Evolutionary conservation across 35 echinoderm and acorn worm genomes (phyloP).

Genomic region (Patiria miniata): DNA sequence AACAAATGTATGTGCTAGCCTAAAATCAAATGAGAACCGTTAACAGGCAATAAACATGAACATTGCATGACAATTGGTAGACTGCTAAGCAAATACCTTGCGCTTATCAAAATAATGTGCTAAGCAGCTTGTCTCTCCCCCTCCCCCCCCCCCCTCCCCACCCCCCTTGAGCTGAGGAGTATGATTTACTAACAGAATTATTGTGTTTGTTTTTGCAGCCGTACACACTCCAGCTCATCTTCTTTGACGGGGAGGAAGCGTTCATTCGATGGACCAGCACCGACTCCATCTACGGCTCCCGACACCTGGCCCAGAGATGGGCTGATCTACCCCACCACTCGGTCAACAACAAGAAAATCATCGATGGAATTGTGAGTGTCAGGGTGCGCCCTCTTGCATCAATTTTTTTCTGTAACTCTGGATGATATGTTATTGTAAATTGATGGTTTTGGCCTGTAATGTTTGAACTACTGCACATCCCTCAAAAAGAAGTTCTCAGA

Average conservation of each 20-base stretch:
- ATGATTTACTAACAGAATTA: too few species aligned
- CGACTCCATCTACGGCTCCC: conserved; percentile 81
- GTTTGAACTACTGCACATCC: not conserved
- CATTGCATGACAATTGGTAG: too few species aligned
- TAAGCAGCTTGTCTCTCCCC: too few species aligned
- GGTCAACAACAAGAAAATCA: conserved; percentile 35
- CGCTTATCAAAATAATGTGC: too few species aligned
- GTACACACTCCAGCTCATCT: conserved; percentile 84
- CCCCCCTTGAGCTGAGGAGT: too few species aligned
- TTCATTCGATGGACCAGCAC: conserved; percentile 53
- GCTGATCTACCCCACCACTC: conserved; percentile 43
- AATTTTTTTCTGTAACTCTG: not conserved
- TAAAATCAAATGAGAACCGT: too few species aligned
- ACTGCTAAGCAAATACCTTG: too few species aligned
- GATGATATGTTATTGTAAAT: not conserved
- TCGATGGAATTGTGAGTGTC: conserved; percentile 85
- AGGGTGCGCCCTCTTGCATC: not conserved
- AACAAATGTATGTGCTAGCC: too few species aligned
- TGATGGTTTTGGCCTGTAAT: not conserved
- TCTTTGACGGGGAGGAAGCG: conserved; percentile 97
- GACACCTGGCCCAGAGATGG: conserved; percentile 76
- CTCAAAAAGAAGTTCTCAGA: too few species aligned
- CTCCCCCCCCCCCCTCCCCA: too few species aligned
- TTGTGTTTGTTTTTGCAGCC: conserved; percentile 61
- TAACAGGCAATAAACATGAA: too few species aligned